phyloP scores from a whole-genome alignment of 2,113 vertebrate genomes.

The Rhinichthys klamathensis region DNA sequence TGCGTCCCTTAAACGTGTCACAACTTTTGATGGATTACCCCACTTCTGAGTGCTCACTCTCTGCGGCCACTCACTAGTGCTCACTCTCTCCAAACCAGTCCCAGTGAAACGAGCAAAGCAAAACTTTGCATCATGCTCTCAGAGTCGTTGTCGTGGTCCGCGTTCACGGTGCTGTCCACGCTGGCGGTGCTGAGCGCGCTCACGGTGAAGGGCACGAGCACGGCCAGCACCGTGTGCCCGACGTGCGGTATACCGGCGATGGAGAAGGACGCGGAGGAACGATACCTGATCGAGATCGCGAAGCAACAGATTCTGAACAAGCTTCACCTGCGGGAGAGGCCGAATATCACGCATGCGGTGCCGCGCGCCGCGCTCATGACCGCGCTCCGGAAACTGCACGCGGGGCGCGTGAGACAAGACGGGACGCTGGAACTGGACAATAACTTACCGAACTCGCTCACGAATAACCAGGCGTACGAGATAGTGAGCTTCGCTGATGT shows the following conservation, averaged over 20 bases:
- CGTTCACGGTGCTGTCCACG: conserved; percentile 18
- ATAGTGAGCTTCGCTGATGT: conserved; percentile 92
- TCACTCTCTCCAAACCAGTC: conserved; percentile 14
- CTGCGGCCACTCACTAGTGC: background rate
- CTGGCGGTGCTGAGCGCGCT: conserved; percentile 62
- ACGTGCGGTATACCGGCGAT: conserved; percentile 74
- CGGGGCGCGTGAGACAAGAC: conserved; percentile 72
- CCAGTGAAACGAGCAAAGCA: background rate
- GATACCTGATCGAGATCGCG: conserved; percentile 81
- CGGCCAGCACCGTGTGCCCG: conserved; percentile 66
- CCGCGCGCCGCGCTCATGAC: conserved; percentile 81
- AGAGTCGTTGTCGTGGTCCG: conserved; percentile 44
- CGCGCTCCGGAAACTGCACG: conserved; percentile 82
- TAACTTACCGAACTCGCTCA: conserved; percentile 40
- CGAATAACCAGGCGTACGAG: conserved; percentile 84
- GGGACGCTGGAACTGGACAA: conserved; percentile 66
- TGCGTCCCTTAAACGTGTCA: conserved; percentile 77
- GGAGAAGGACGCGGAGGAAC: conserved; percentile 75
- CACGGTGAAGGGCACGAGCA: conserved; percentile 56
- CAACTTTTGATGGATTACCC: conserved; percentile 79
- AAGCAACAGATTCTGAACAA: conserved; percentile 89
- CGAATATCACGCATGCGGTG: conserved; percentile 82
- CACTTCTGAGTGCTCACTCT: conserved; percentile 67
- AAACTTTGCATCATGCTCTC: conserved; percentile 12
- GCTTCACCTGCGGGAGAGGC: conserved; percentile 85